A percentile compares a stretch with the other conserved stretches of the same genome.
phyloP scores from a whole-genome alignment of 2,888 invertebrate species.

The Pammene fasciana region DNA sequence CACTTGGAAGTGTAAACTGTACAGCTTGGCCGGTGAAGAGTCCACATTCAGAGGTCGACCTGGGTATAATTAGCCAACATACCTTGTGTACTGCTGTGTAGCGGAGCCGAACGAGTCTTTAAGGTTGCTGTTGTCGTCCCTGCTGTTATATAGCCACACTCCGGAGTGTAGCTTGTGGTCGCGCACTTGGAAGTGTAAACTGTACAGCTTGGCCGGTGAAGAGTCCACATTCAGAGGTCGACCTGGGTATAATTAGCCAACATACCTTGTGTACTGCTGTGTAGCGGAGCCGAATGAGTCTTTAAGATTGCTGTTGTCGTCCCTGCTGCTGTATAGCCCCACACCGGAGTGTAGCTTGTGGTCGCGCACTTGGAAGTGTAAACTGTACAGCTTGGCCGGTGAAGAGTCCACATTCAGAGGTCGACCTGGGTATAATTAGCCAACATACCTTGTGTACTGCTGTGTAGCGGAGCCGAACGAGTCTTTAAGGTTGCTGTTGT shows the following conservation, averaged over 20 bases:
- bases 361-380: slow-evolving; percentile 69
- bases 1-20: slow-evolving; percentile 67
- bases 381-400: slow-evolving; percentile 61
- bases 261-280: slow-evolving; percentile 27
- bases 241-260: slow-evolving; percentile 52
- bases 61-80: slow-evolving; percentile 44
- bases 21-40: slow-evolving; percentile 60
- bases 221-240: slow-evolving; percentile 69
- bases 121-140: slow-evolving; percentile 50
- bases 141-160: slow-evolving; percentile 69
- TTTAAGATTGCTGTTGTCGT: slow-evolving; percentile 48
- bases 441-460: slow-evolving; percentile 22
- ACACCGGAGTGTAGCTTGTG: slow-evolving; percentile 67
- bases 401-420: slow-evolving; percentile 64
- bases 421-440: slow-evolving; percentile 58
- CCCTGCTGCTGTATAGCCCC: slow-evolving; percentile 67
- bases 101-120: slow-evolving; percentile 29
- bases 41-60: slow-evolving; percentile 70
- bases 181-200: slow-evolving; percentile 65
- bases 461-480: slow-evolving; percentile 35
- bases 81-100: slow-evolving; percentile 35
- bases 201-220: slow-evolving; percentile 60
- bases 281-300: slow-evolving; percentile 34
- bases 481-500: slow-evolving; percentile 44
- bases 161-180: slow-evolving; percentile 68